Percentiles rank a stretch among this genome's conserved stretches.
Conservation (phyloP, 2,888 invertebrate species). For the Leistus spinibarbis region DNA sequence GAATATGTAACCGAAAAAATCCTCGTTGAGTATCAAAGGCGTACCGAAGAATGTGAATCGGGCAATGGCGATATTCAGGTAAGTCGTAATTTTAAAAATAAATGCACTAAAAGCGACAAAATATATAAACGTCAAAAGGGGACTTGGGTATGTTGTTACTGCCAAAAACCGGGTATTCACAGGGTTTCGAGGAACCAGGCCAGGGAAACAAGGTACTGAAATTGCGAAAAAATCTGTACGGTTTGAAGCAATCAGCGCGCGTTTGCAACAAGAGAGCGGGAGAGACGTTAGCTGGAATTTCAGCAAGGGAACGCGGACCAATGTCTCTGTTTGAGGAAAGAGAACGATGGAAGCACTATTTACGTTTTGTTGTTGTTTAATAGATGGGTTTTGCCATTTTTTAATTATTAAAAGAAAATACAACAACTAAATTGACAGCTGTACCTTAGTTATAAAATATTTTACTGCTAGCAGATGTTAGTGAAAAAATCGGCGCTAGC, state of each 20-base stretch:
- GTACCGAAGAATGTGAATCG: no score
- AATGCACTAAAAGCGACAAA: neutral
- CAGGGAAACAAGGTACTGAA: constrained; percentile 13
- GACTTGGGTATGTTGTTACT: constrained; percentile 13
- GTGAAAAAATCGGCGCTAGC: no score
- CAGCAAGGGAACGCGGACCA: constrained; percentile 9
- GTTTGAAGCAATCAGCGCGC: constrained; percentile 21
- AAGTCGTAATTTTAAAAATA: no score
- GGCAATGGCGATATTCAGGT: no score
- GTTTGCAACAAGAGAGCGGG: constrained; percentile 14
- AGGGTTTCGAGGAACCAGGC: neutral
- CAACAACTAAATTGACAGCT: no score
- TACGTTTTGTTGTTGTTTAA: constrained; percentile 3
- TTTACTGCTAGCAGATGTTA: no score
- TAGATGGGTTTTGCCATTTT: no score
- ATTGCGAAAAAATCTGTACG: constrained; percentile 19
- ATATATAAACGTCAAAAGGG: neutral
- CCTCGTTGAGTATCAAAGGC: neutral
- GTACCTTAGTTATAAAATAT: no score
- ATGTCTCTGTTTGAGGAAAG: constrained; percentile 16
- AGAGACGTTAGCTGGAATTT: constrained; percentile 5
- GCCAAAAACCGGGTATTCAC: constrained; percentile 10
- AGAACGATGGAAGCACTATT: constrained; percentile 4
- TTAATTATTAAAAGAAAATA: no score
- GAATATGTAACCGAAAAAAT: constrained; percentile 36